These are phyloP conservation scores for Cantharis rufa DNA, from an alignment of 2,888 invertebrate species.

Conservation along the genomic window DNA sequence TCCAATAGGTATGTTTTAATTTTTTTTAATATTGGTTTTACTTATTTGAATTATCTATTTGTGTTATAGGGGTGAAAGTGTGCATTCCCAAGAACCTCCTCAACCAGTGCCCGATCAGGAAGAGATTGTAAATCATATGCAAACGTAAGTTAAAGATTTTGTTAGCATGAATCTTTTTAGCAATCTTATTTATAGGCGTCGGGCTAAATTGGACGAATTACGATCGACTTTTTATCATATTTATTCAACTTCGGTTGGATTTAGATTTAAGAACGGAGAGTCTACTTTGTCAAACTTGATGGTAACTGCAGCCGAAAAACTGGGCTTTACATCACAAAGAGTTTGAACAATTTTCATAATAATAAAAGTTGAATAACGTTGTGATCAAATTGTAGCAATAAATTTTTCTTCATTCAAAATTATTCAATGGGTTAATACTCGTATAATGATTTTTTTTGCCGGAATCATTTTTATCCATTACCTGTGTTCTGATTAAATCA, in stretches of 20 bases:
- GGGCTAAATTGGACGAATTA: constrained; percentile 60
- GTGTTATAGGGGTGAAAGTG: constrained; percentile 45
- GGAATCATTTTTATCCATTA: neutral
- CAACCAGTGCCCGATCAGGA: constrained; percentile 55
- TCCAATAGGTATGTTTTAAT: constrained; percentile 36
- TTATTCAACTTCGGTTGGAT: constrained; percentile 61
- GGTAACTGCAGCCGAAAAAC: constrained; percentile 64
- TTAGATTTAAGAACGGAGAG: constrained; percentile 59
- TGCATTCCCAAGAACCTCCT: constrained; percentile 54
- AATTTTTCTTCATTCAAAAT: neutral
- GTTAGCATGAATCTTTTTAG: constrained; percentile 1
- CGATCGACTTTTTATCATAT: constrained; percentile 61
- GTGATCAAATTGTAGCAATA: neutral
- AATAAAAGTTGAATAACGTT: neutral
- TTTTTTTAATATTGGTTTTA: neutral
- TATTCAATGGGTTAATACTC: neutral
- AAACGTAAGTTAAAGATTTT: constrained; percentile 26
- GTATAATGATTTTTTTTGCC: neutral
- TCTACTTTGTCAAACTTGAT: constrained; percentile 58
- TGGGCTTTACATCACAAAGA: constrained; percentile 50
- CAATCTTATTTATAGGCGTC: constrained; percentile 52
- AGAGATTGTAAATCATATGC: constrained; percentile 45
- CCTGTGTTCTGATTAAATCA: neutral
- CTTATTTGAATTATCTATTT: neutral
- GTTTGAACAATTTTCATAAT: constrained; percentile 1